Percentiles rank a stretch among this genome's conserved stretches.
phyloP scores from a whole-genome alignment of 2,797 vertebrate genomes.

The Neosilurus hyrtlii region DNA sequence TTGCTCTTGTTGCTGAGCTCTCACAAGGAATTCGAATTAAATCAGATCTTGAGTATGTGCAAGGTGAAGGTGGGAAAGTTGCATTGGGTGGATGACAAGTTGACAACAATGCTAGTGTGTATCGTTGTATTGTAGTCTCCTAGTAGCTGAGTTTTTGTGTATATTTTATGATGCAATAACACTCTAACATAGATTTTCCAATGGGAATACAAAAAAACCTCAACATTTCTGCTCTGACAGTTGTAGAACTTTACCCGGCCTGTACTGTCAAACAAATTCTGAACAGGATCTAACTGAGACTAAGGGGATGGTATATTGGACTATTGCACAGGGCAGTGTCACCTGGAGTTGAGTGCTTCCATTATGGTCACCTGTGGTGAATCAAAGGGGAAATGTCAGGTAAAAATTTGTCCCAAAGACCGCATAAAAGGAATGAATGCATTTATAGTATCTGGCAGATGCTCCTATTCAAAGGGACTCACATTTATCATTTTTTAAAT shows the following conservation, averaged over 20 bases:
- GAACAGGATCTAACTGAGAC: not conserved
- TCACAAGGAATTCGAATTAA: slow-evolving; percentile 1
- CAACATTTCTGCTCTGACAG: not conserved
- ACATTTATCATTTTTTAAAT: too few species aligned
- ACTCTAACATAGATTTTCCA: not conserved
- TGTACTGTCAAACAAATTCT: not conserved
- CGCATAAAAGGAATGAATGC: not conserved
- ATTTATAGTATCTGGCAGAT: too few species aligned
- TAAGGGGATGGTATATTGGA: too few species aligned
- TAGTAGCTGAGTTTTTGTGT: not conserved
- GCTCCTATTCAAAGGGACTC: too few species aligned
- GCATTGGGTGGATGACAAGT: not conserved
- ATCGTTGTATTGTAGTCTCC: not conserved
- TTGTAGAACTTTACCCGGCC: not conserved
- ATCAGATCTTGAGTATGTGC: not conserved
- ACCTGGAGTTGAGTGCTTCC: not conserved
- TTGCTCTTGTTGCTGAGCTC: not conserved
- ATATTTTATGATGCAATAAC: not conserved
- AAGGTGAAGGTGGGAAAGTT: not conserved
- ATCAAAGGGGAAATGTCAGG: not conserved
- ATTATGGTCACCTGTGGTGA: not conserved
- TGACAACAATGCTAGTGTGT: not conserved
- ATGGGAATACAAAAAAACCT: not conserved
- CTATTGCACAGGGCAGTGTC: too few species aligned
- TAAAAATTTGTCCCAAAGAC: not conserved